These are phyloP conservation scores for Stenichneumon culpator DNA, from an alignment of 2,888 invertebrate species.

Conservation along the genomic window DNA sequence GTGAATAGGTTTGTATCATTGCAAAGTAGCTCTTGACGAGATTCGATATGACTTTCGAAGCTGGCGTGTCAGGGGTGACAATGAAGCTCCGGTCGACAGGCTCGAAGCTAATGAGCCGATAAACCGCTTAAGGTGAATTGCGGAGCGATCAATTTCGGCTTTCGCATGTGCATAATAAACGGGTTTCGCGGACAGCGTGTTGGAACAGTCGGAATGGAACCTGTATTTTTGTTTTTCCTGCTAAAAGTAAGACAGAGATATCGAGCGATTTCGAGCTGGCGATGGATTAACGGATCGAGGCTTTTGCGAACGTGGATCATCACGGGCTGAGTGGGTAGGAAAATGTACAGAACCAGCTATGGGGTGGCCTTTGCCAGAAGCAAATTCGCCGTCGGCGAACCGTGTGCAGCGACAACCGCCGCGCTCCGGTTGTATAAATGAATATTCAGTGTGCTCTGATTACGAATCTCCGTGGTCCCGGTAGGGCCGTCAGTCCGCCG, in stretches of 20 bases:
- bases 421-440: conserved; percentile 37
- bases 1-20: neutral
- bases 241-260: too few species aligned
- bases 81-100: neutral
- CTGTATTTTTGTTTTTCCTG: neutral
- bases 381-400: conserved; percentile 20
- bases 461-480: conserved; percentile 49
- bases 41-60: neutral
- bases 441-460: conserved; percentile 65
- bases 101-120: conserved; percentile 1
- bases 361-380: conserved; percentile 22
- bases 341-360: neutral
- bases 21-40: neutral
- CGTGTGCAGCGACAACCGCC: conserved; percentile 17
- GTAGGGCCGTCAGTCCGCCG: conserved; percentile 10
- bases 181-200: neutral
- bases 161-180: conserved; percentile 8
- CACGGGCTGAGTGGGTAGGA: neutral
- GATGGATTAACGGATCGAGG: neutral
- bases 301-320: neutral
- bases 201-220: neutral
- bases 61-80: neutral
- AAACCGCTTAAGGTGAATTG: conserved; percentile 2
- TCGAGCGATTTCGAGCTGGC: neutral
- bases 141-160: neutral